These are phyloP conservation scores for Sanderia malayensis DNA, from an alignment of 30 jellyfish, hydroid and myxozoan genomes.

Conservation along the genomic window DNA sequence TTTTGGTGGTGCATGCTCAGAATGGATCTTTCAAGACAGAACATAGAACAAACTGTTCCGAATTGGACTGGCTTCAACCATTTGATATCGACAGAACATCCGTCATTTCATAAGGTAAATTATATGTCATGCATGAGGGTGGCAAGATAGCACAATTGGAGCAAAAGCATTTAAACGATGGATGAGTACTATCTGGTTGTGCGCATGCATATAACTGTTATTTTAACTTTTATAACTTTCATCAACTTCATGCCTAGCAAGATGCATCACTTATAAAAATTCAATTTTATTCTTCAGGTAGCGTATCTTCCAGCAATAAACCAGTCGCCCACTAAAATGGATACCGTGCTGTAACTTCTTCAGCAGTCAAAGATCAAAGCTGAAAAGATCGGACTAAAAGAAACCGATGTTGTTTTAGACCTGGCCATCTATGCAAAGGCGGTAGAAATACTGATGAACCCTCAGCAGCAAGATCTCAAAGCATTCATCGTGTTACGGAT, in stretches of 20 bases:
- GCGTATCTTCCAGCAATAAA: slow-evolving; percentile 35
- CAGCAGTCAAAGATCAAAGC: slow-evolving; percentile 44
- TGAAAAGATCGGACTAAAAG: slow-evolving; percentile 26
- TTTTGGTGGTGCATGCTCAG: slow-evolving; percentile 28
- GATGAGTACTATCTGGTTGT: too few relatives aligned
- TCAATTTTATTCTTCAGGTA: slow-evolving; percentile 15
- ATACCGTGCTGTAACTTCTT: slow-evolving; percentile 34
- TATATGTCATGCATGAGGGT: too few relatives aligned
- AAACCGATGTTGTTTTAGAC: slow-evolving; percentile 59
- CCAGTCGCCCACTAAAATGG: slow-evolving; percentile 58
- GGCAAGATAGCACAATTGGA: too few relatives aligned
- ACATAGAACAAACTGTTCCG: neutral
- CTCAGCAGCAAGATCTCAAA: slow-evolving; percentile 16
- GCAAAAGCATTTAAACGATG: too few relatives aligned
- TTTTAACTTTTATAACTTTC: too few relatives aligned
- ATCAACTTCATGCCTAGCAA: too few relatives aligned
- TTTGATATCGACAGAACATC: slow-evolving; percentile 2
- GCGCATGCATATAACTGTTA: too few relatives aligned
- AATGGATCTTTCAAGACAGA: neutral
- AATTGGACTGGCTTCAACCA: slow-evolving; percentile 48
- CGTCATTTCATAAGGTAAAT: neutral
- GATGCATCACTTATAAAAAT: too few relatives aligned
- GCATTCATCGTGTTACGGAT: slow-evolving; percentile 32
- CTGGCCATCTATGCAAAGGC: slow-evolving; percentile 63
- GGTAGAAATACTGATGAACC: slow-evolving; percentile 33